Evolutionary conservation across 2,113 vertebrate species (phyloP).

Genomic region (Empidonax traillii): DNA sequence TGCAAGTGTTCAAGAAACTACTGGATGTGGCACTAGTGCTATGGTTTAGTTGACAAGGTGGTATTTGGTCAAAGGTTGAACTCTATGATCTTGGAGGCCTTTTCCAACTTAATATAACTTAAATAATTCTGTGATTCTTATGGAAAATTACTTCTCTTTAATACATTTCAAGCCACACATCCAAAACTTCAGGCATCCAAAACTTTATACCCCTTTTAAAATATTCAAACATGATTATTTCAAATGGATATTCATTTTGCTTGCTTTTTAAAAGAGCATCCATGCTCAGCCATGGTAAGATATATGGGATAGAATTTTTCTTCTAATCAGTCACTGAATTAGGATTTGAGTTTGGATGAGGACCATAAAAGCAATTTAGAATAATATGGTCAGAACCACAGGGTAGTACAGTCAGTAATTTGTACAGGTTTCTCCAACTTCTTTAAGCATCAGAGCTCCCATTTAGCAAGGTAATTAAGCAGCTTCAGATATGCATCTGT

Average conservation of each 20-base stretch:
- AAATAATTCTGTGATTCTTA: not conserved
- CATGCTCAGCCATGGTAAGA: not conserved
- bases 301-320: not conserved
- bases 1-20: not conserved
- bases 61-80: not conserved
- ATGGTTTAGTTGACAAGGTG: not conserved
- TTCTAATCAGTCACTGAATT: not conserved
- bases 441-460: not conserved
- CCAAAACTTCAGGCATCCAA: not conserved
- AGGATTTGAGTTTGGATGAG: not conserved
- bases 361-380: not conserved
- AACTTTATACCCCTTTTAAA: not conserved
- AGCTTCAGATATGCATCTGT: not conserved
- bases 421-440: not conserved
- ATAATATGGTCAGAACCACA: not conserved
- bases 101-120: not conserved
- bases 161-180: not conserved
- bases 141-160: not conserved
- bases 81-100: fast-evolving
- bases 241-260: not conserved
- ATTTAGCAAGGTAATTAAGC: not conserved
- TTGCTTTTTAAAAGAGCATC: not conserved
- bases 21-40: not conserved
- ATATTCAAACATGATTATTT: not conserved
- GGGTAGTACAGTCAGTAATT: not conserved